A percentile compares a stretch with the other conserved stretches of the same genome.
Conservation (phyloP, 2,113 vertebrate species). For the Dipodomys merriami region DNA sequence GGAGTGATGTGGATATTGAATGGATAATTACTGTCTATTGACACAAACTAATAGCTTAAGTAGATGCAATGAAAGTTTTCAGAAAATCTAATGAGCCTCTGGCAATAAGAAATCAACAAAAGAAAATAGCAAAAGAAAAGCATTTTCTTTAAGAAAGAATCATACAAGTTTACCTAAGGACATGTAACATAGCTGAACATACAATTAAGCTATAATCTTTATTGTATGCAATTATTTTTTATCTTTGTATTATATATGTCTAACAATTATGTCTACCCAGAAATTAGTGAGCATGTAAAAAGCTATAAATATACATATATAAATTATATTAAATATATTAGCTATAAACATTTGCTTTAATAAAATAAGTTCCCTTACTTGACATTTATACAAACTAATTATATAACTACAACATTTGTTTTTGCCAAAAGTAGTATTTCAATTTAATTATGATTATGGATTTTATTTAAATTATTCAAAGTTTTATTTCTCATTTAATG, state of each 20-base stretch:
- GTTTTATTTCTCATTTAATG: slow-evolving; percentile 6
- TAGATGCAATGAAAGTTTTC: slow-evolving; percentile 21
- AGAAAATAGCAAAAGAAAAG: neutral
- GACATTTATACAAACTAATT: slow-evolving; percentile 5
- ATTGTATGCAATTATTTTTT: slow-evolving; percentile 33
- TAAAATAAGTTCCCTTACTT: slow-evolving; percentile 44
- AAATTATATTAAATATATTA: slow-evolving; percentile 23
- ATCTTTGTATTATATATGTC: neutral
- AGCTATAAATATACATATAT: neutral
- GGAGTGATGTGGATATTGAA: neutral
- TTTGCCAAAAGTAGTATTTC: slow-evolving; percentile 47
- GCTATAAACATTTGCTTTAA: slow-evolving; percentile 14
- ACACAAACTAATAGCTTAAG: neutral
- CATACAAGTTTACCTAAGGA: slow-evolving; percentile 24
- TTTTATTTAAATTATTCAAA: slow-evolving; percentile 51
- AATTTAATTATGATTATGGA: slow-evolving; percentile 32
- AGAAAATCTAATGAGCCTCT: slow-evolving; percentile 10
- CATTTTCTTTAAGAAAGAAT: neutral
- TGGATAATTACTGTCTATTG: neutral
- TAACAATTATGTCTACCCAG: slow-evolving; percentile 28
- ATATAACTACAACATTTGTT: slow-evolving; percentile 25
- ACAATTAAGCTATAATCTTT: slow-evolving; percentile 44
- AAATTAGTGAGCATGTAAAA: slow-evolving; percentile 4
- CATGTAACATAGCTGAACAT: neutral
- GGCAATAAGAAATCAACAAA: too few species aligned